Conservation (phyloP, 1,140 invertebrate genomes). For the Drosophila santomea region DNA sequence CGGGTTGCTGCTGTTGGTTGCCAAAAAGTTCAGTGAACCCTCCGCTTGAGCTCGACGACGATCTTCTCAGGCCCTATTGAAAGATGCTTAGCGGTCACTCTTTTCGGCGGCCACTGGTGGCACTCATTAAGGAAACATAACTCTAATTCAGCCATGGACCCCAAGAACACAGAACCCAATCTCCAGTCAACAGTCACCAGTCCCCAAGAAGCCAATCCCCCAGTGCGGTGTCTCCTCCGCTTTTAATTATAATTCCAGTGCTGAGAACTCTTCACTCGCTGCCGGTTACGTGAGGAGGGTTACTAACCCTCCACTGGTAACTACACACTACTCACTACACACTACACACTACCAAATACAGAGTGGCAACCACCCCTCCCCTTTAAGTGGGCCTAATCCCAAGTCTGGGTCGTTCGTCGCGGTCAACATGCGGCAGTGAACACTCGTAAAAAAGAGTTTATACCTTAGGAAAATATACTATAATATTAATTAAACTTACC, state of each 20-base stretch:
- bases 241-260: slow-evolving; percentile 79
- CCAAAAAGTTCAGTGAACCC: slow-evolving; percentile 76
- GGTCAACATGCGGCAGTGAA: slow-evolving; percentile 56
- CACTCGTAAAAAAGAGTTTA: slow-evolving; percentile 17
- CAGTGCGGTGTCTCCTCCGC: slow-evolving; percentile 60
- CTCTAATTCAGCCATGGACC: slow-evolving; percentile 74
- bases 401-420: slow-evolving; percentile 66
- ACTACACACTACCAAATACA: slow-evolving; percentile 1
- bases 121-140: slow-evolving; percentile 83
- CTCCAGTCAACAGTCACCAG: background rate
- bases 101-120: slow-evolving; percentile 37
- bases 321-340: background rate
- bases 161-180: background rate
- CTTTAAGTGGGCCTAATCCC: slow-evolving; percentile 20
- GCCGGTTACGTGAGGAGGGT: slow-evolving; percentile 50
- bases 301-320: slow-evolving; percentile 29
- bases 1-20: slow-evolving; percentile 32
- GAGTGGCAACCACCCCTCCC: slow-evolving; percentile 15
- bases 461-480: background rate
- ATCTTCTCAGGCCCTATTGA: slow-evolving; percentile 64
- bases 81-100: slow-evolving; percentile 73
- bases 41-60: background rate
- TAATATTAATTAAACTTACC: too few relatives aligned
- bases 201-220: background rate
- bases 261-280: slow-evolving; percentile 58